phyloP scores from a whole-genome alignment of 2,888 invertebrate genomes.

The Eupithecia dodoneata region DNA sequence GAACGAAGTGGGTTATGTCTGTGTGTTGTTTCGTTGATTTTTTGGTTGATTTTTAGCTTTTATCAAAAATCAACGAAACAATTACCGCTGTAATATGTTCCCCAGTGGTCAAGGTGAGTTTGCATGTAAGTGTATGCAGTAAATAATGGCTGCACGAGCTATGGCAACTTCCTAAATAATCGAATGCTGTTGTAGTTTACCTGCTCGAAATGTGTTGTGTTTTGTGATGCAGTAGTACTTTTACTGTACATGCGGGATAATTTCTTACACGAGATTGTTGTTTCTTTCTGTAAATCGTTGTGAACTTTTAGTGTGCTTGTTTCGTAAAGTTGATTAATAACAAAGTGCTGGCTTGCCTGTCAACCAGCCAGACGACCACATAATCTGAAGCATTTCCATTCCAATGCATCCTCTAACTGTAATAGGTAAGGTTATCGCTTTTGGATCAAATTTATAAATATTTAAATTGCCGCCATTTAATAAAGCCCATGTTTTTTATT shows the following conservation, averaged over 20 bases:
- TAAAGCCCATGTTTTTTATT: background rate
- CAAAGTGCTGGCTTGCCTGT: conserved; percentile 19
- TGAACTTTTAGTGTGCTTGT: conserved; percentile 4
- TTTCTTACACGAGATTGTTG: conserved; percentile 14
- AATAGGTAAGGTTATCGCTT: conserved; percentile 26
- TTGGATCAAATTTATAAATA: background rate
- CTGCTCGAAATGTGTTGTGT: conserved; percentile 41
- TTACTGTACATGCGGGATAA: conserved; percentile 25
- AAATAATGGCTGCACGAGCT: conserved; percentile 27
- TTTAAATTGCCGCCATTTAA: background rate
- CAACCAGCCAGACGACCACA: background rate
- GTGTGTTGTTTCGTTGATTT: conserved; percentile 50
- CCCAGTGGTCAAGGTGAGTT: conserved; percentile 48
- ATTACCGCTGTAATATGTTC: conserved; percentile 46
- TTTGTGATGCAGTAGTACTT: conserved; percentile 33
- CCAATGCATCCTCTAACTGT: conserved; percentile 27
- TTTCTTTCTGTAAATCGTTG: conserved; percentile 3
- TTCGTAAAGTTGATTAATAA: conserved; percentile 14
- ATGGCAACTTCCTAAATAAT: conserved; percentile 20
- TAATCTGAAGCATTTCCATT: conserved; percentile 11
- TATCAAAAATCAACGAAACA: conserved; percentile 49
- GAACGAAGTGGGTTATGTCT: conserved; percentile 45
- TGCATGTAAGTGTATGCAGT: conserved; percentile 22
- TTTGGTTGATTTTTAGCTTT: conserved; percentile 45
- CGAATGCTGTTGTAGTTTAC: conserved; percentile 28